Conservation (phyloP, 2,888 invertebrate genomes). For the Parasteatoda lunata region DNA sequence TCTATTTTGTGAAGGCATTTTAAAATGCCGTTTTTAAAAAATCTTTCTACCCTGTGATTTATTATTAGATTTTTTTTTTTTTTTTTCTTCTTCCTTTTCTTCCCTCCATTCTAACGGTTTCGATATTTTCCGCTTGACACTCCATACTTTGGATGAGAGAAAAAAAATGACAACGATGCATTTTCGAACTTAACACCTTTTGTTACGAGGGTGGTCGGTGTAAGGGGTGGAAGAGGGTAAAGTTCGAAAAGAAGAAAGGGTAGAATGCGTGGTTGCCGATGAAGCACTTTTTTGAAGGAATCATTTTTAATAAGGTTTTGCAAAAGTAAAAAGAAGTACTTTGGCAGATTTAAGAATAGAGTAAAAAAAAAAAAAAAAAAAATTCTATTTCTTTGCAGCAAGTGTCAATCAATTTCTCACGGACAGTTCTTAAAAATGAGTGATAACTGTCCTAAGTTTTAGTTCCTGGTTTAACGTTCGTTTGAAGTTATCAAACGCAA, state of each 20-base stretch:
- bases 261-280: neutral
- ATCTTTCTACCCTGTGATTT: neutral
- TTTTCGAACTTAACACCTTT: slow-evolving; percentile 18
- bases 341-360: neutral
- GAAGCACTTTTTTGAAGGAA: neutral
- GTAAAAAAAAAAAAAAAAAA: neutral
- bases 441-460: no score
- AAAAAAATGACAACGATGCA: slow-evolving; percentile 24
- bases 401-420: no score
- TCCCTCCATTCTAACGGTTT: neutral
- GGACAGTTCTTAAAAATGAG: no score
- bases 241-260: slow-evolving; percentile 7
- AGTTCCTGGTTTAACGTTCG: no score
- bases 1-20: slow-evolving; percentile 1
- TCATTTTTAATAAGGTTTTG: slow-evolving; percentile 5
- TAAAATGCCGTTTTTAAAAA: neutral
- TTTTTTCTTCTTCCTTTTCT: neutral
- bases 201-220: neutral
- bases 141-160: neutral
- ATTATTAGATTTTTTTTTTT: neutral
- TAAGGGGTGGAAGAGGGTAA: slow-evolving; percentile 18
- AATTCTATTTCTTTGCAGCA: neutral
- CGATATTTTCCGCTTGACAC: slow-evolving; percentile 2
- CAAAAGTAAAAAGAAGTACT: neutral
- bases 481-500: no score